Conservation (phyloP, 2,888 invertebrate species). For the Spialia ferax region DNA sequence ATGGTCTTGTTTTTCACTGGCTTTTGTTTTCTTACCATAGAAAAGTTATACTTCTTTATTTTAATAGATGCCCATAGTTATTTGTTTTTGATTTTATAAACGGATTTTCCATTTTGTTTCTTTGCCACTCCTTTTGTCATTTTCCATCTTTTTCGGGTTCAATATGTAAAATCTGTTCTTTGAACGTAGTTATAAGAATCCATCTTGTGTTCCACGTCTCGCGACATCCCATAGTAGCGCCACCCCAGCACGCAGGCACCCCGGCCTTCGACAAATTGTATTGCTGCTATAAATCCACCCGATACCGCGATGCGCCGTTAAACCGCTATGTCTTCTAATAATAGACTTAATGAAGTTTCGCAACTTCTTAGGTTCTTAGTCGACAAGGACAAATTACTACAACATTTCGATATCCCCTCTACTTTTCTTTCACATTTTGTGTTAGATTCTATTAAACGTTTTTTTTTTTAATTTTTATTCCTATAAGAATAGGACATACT, state of each 20-base stretch:
- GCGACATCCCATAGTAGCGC: constrained; percentile 54
- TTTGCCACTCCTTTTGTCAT: too few relatives aligned
- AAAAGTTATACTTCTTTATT: too few relatives aligned
- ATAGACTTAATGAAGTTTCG: constrained; percentile 59
- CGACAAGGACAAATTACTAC: constrained; percentile 9
- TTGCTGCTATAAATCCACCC: constrained; percentile 66
- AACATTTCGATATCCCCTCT: neutral
- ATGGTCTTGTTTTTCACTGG: neutral
- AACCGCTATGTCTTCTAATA: constrained; percentile 56
- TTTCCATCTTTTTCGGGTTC: too few relatives aligned
- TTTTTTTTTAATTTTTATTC: neutral
- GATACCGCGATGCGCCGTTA: constrained; percentile 55
- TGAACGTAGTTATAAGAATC: neutral
- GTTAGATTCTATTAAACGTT: neutral
- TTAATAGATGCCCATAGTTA: too few relatives aligned
- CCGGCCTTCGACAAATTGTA: constrained; percentile 59
- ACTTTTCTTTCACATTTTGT: neutral
- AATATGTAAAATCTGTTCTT: too few relatives aligned
- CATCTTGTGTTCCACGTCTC: constrained; percentile 51
- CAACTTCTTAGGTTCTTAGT: constrained; percentile 41
- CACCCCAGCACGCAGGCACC: constrained; percentile 42
- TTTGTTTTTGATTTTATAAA: too few relatives aligned
- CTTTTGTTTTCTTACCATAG: too few relatives aligned
- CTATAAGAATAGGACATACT: too few relatives aligned
- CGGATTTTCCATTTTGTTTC: too few relatives aligned